Evolutionary conservation across 2,113 vertebrate genomes (phyloP), one percentile per base, ranked within the genome.

Genomic region (Arvicanthis niloticus): DNA sequence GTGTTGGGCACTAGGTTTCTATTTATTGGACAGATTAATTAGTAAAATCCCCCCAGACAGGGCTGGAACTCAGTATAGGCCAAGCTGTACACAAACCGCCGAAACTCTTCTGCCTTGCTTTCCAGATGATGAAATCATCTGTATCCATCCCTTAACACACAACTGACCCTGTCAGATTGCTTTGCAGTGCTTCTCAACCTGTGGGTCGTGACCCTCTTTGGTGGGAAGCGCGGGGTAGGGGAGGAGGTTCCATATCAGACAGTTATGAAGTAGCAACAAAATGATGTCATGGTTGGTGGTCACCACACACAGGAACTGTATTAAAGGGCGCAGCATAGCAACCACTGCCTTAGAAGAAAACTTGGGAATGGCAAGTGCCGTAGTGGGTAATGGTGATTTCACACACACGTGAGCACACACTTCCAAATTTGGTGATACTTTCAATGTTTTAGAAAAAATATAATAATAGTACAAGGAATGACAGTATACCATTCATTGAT

Each of bases 181-280:
- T 60, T 40, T 22, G 11, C n/a, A 73, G 72, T 0, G 8, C 19
- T 73, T 73, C 72, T 73, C 72, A 22, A 8, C 72, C 72, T 73
- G 72, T 40, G 72, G 72, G n/a, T 22, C 3, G 1, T 22, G 19
- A 40, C 72, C n/a, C 72, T 19, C 7, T n/a, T n/a, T 19, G 16
- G 67, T 4, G 3, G 67, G 31, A 11, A 2, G 3, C 4, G 67
- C 0, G 2, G 60, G 9, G 51, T 10, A 10, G 10, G 51, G 7
- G 48, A 51, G 67, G 67, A 4, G 70, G 37, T 72, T 72, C 37
- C n/a, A 37, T 72, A 22, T 73, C n/a, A 73, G 72, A 42, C 11
- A 42, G n/a, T 42, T 73, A 73, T 9, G 17, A 73, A 22, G n/a
- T 73, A 73, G n/a, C n/a, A 73, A 42, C 19, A 73, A 40, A 73